phyloP scores from a whole-genome alignment of 2,888 invertebrate species.

The Rhamnusium bicolor region DNA sequence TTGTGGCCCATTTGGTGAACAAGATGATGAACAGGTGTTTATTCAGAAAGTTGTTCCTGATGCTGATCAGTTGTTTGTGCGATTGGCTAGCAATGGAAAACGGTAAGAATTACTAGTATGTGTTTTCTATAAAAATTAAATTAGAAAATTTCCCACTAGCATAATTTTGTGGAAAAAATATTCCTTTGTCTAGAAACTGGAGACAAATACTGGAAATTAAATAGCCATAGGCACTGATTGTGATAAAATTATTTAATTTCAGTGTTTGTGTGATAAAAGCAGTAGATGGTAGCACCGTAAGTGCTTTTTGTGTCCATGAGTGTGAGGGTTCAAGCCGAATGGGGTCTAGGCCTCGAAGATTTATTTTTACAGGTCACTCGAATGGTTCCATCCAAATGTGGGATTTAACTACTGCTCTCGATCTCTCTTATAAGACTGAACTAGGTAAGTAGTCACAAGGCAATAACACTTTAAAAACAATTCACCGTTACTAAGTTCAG shows the following conservation, averaged over 20 bases:
- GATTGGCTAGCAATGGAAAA: constrained; percentile 95
- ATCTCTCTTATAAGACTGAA: constrained; percentile 77
- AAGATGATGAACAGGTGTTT: constrained; percentile 98
- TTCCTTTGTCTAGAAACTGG: too few species aligned
- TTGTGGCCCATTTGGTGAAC: constrained; percentile 95
- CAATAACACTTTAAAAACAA: background rate
- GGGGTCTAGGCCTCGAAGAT: constrained; percentile 89
- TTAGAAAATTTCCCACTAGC: too few species aligned
- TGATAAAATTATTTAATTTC: constrained; percentile 48
- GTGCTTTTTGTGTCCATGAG: constrained; percentile 97
- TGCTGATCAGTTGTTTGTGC: constrained; percentile 94
- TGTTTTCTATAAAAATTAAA: background rate
- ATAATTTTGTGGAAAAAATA: too few species aligned
- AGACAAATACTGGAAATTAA: too few species aligned
- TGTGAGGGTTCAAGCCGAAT: constrained; percentile 96
- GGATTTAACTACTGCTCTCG: constrained; percentile 97
- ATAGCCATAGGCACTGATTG: background rate
- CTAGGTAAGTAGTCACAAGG: constrained; percentile 65
- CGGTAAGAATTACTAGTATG: constrained; percentile 72
- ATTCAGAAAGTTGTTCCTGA: constrained; percentile 98
- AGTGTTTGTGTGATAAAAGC: constrained; percentile 96
- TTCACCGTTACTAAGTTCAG: too few species aligned
- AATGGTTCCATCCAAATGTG: constrained; percentile 97
- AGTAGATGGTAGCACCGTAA: constrained; percentile 94
- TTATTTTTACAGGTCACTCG: constrained; percentile 93